phyloP scores from a whole-genome alignment of 2,888 invertebrate genomes.

The Phasia obesa region DNA sequence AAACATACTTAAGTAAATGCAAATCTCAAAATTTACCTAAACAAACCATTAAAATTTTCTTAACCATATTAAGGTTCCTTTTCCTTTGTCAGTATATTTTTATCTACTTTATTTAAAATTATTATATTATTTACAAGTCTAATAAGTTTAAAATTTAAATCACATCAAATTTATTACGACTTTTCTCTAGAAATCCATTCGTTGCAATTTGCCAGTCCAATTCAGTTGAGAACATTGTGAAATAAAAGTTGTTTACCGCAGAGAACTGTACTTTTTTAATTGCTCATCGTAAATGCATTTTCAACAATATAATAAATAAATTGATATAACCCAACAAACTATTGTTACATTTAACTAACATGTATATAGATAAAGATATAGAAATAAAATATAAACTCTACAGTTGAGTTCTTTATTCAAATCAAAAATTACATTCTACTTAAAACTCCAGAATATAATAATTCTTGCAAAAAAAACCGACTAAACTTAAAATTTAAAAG shows the following conservation, averaged over 20 bases:
- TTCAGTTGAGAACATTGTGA: constrained; percentile 31
- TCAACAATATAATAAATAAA: not conserved
- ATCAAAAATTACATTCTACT: too few species aligned
- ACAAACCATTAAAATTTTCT: constrained; percentile 81
- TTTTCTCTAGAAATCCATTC: not conserved
- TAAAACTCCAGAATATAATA: too few species aligned
- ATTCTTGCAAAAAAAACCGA: too few species aligned
- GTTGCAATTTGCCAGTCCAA: not conserved
- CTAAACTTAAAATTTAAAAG: too few species aligned
- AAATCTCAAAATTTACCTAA: constrained; percentile 75
- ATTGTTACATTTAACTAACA: too few species aligned
- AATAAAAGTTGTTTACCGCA: constrained; percentile 21
- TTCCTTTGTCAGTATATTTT: not conserved
- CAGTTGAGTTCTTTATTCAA: too few species aligned
- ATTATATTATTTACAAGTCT: too few species aligned
- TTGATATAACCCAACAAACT: not conserved
- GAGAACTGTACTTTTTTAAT: not conserved
- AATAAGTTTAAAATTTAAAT: not conserved
- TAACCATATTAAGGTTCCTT: constrained; percentile 73
- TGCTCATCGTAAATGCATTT: not conserved
- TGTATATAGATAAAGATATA: too few species aligned
- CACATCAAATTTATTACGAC: not conserved
- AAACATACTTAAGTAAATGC: too few species aligned
- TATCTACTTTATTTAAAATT: not conserved
- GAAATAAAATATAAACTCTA: too few species aligned